These are phyloP conservation scores for Pomatorhinus ruficollis DNA, from an alignment of 2,113 vertebrate species.

Conservation along the genomic window DNA sequence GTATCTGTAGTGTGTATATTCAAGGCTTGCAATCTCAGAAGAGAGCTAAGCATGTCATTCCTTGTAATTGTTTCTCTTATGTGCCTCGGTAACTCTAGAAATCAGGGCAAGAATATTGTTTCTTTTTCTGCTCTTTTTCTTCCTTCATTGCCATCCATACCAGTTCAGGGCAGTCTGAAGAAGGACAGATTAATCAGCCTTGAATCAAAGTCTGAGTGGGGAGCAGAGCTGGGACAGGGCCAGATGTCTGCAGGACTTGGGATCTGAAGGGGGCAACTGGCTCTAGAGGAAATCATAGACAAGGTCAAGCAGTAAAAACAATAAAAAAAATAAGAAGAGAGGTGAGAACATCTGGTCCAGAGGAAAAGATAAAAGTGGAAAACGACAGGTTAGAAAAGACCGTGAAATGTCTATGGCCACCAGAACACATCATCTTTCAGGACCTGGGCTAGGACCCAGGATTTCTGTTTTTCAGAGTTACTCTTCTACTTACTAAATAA, in stretches of 20 bases:
- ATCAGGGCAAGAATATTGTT: not conserved
- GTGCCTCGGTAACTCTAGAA: not conserved
- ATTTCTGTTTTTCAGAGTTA: not conserved
- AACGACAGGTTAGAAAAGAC: not conserved
- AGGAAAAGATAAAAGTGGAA: not conserved
- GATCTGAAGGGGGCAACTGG: not conserved
- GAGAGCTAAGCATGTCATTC: not conserved
- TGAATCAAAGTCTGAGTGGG: not conserved
- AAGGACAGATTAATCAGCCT: not conserved
- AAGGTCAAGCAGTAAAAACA: not conserved
- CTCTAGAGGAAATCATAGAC: not conserved
- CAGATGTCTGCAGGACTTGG: not conserved
- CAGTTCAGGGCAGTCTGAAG: not conserved
- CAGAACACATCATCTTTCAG: not conserved
- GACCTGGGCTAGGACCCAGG: not conserved
- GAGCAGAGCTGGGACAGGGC: not conserved
- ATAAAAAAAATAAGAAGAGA: not conserved
- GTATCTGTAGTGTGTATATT: not conserved
- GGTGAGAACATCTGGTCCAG: not conserved
- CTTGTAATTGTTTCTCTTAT: not conserved
- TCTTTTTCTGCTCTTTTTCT: not conserved
- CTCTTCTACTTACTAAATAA: not conserved
- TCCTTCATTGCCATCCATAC: not conserved
- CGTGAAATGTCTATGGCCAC: not conserved
- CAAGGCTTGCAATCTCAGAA: not conserved